Base-by-base conservation (phyloP, 2,888 invertebrate genomes). In the Tinea pellionella region DNA sequence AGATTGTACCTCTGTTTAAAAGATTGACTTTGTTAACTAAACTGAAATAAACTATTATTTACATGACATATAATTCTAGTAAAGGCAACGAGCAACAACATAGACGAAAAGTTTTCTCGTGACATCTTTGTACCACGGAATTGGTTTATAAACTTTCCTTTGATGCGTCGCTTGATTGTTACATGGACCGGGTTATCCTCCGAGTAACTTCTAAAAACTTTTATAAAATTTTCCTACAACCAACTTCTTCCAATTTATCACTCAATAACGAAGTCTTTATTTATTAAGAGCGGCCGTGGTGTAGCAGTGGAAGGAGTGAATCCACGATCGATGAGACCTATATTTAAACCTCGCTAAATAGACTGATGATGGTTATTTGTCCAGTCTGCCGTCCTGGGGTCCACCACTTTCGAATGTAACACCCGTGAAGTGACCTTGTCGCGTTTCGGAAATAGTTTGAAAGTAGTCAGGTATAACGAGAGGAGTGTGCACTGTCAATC, bases 161-260 rank as follows among this genome's bases (percentile, higher is more conserved):
- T 47, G 62, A 65, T 64, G 63, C 64, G 64, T 60, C 66, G 61
- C 68, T 24, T 69, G 67, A 73, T 71, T 70, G 71, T 66, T 64
- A 62, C 24, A 53, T 53, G 53, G 16, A 53, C 53, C 53, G 47
- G 9, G 37, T 37, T 37, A 37, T 37, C 37, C 37, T 12, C 9
- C 37, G 47, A 47, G 12, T 16, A 47, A 47, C 15, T 47, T 47
- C 15, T 15, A 16, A 47, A 37, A 47, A 47, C 47, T 47, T 47
- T 47, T 47, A 13, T 47, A 47, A 2, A 9, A 37, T 47, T 15
- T 47, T 13, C 2, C 8, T 47, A 15, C 47, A 15, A 4, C n/a
- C 15, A n/a, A 2, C n/a, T 37, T 37, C 37, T 37, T 12, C n/a
- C 37, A 37, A 37, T 37, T 37, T 37, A 37, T n/a, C n/a, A 6